Evolutionary conservation across 2,888 invertebrate genomes (phyloP).

Genomic region (Nomada flava): DNA sequence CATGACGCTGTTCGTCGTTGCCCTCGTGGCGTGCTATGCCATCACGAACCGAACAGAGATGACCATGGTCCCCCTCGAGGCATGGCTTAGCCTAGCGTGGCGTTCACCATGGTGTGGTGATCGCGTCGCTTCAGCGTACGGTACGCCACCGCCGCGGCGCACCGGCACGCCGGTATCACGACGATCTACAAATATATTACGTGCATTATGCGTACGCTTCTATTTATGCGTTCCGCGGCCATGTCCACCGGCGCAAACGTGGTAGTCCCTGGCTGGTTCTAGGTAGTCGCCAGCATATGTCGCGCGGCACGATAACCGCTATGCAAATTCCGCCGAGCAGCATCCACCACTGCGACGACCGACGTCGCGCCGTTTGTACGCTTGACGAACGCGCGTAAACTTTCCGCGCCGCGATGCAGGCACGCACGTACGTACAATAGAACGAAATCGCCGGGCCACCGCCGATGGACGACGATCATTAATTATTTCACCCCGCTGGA

Average conservation of each 20-base stretch:
- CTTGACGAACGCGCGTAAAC: constrained; percentile 41
- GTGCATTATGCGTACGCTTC: constrained; percentile 75
- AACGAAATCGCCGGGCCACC: constrained; percentile 40
- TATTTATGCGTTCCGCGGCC: constrained; percentile 74
- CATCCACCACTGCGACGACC: constrained; percentile 31
- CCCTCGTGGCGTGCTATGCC: constrained; percentile 58
- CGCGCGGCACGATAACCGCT: constrained; percentile 70
- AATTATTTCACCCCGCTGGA: constrained; percentile 49
- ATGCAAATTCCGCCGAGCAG: constrained; percentile 69
- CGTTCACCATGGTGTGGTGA: constrained; percentile 36
- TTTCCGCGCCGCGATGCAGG: constrained; percentile 3
- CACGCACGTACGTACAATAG: background rate
- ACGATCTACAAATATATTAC: constrained; percentile 80
- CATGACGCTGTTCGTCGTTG: constrained; percentile 63
- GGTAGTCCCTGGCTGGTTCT: constrained; percentile 51
- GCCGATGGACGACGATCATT: constrained; percentile 36
- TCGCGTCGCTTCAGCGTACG: constrained; percentile 44
- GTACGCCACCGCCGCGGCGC: constrained; percentile 37
- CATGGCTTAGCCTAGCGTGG: constrained; percentile 31
- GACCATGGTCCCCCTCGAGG: constrained; percentile 31
- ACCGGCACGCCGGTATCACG: constrained; percentile 56
- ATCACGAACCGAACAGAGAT: constrained; percentile 42
- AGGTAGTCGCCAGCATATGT: constrained; percentile 61
- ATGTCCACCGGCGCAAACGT: constrained; percentile 64
- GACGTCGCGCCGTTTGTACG: background rate